phyloP scores from a whole-genome alignment of 2,888 invertebrate genomes.

The Arrhopalites spinosus region DNA sequence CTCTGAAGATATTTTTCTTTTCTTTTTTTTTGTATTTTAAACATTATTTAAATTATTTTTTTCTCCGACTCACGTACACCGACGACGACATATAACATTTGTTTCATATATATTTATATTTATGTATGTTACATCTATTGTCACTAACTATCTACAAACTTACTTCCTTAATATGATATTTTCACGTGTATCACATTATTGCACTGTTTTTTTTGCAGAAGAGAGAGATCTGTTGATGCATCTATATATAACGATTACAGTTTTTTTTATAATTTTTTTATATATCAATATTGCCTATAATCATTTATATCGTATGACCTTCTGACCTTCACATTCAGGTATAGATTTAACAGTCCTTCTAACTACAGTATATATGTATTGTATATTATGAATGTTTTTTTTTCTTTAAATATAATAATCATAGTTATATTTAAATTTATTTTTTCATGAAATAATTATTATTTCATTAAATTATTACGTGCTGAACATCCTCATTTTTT shows the following conservation, averaged over 20 bases:
- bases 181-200: constrained; percentile 29
- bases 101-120: too few species aligned
- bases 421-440: not conserved
- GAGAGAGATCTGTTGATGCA: constrained; percentile 5
- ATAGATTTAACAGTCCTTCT: too few species aligned
- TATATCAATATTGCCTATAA: not conserved
- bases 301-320: not conserved
- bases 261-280: not conserved
- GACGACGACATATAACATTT: constrained; percentile 1
- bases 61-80: not conserved
- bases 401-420: too few species aligned
- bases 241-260: too few species aligned
- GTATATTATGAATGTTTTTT: too few species aligned
- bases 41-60: not conserved
- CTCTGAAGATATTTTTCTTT: not conserved
- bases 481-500: too few species aligned
- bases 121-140: too few species aligned
- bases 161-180: constrained; percentile 8
- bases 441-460: too few species aligned
- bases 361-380: too few species aligned
- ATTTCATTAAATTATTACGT: too few species aligned
- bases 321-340: not conserved
- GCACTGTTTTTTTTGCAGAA: not conserved
- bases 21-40: not conserved
- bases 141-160: not conserved